phyloP scores from a whole-genome alignment of 2,797 vertebrate species.

The Halcyon leucocephala region DNA sequence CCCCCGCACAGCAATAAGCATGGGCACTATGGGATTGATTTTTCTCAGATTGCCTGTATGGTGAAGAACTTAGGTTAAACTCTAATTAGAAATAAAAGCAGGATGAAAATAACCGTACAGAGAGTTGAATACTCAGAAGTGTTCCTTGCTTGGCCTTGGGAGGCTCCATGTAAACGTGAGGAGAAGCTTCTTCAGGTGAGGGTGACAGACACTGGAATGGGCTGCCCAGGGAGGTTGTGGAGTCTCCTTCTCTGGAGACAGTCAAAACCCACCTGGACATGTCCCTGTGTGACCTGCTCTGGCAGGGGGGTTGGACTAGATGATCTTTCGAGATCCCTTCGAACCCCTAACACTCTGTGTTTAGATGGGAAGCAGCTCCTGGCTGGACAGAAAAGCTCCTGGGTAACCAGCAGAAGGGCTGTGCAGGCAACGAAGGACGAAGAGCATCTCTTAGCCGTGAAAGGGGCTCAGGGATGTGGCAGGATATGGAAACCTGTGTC shows the following conservation, averaged over 20 bases:
- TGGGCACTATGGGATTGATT: fast-evolving
- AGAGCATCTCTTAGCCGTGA: background rate
- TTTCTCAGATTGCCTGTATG: fast-evolving
- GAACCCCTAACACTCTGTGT: background rate
- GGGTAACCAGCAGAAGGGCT: background rate
- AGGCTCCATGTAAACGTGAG: no score
- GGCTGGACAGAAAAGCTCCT: background rate
- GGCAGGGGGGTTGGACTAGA: no score
- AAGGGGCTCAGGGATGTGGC: background rate
- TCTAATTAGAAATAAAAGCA: background rate
- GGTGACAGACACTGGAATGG: no score
- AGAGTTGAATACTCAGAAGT: fast-evolving
- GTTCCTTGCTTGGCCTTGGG: fast-evolving
- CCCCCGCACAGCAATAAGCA: background rate
- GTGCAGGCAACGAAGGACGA: background rate
- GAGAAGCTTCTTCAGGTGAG: no score
- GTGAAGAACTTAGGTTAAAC: background rate
- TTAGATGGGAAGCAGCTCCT: background rate
- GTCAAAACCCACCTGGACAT: no score
- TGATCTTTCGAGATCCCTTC: no score
- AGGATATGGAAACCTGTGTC: fast-evolving
- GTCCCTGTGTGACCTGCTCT: no score
- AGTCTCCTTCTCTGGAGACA: no score
- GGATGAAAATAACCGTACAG: background rate
- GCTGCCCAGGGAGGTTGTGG: no score